phyloP scores from a whole-genome alignment of 2,113 vertebrate genomes.

The Myiozetetes cayanensis region DNA sequence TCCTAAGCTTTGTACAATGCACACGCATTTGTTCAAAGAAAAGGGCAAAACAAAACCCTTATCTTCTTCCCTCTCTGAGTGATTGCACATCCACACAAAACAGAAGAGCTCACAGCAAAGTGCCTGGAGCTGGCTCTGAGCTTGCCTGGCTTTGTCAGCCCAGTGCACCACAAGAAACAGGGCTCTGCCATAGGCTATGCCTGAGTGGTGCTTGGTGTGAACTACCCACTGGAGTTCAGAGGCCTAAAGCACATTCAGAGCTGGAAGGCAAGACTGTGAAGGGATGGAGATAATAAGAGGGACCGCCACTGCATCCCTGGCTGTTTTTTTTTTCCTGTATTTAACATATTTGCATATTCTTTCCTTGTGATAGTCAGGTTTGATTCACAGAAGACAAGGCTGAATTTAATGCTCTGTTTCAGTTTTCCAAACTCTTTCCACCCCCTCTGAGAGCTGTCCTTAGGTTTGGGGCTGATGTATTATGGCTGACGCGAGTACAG shows the following conservation, averaged over 20 bases:
- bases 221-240: not conserved
- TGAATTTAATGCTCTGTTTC: not conserved
- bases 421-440: not conserved
- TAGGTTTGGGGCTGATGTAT: not conserved
- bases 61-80: not conserved
- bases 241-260: rapidly evolving
- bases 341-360: not conserved
- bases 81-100: not conserved
- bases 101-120: not conserved
- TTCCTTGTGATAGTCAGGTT: not conserved
- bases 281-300: not conserved
- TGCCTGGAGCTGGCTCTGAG: not conserved
- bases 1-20: not conserved
- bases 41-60: not conserved
- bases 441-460: not conserved
- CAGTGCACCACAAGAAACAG: not conserved
- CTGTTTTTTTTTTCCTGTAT: not conserved
- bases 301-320: not conserved
- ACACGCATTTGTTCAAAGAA: not conserved
- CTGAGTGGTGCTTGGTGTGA: rapidly evolving
- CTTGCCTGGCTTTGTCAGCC: not conserved
- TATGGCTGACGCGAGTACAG: not conserved
- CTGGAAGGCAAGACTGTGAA: not conserved
- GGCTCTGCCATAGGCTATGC: not conserved
- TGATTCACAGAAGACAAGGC: not conserved